Evolutionary conservation across 2,113 vertebrate species (phyloP), one percentile per base, ranked within the genome.

Genomic region (Otocyon megalotis): DNA sequence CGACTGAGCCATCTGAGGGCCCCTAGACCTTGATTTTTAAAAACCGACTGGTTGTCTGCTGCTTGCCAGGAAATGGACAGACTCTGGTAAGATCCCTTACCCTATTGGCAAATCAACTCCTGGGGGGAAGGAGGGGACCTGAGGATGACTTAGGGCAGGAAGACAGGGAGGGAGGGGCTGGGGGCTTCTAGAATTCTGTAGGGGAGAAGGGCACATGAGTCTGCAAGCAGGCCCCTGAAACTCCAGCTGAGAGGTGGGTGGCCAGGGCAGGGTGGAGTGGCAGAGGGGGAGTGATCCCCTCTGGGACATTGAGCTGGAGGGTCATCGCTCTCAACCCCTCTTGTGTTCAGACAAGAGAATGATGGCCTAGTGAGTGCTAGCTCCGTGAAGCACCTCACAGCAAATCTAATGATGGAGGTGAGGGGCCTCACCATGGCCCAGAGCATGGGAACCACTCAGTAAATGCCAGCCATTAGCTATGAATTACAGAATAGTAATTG

Each of bases 401-500:
- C 24, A 22, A 74, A 32, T 24, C 32, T 54, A 50, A 35, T 8
- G 43, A 32, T n/a, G 43, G 0, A 19, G 63, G 22, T 1, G 48
- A 58, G 35, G 84, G 67, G 20, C 14, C 53, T 60, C 14, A 0
- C 37, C 32, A 20, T 20, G 74, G 43, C 56, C 35, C 48, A 16
- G 0, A 32, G n/a, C 8, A 0, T 48, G 35, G 69, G 60, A 5
- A 22, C 14, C 8, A 0, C 15, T 14, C 15, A 14, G 26, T 0
- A 43, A 76, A 32, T 16, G 43, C 28, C 12, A 69, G 65, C 26
- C 11, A 4, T 19, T 87, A 82, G 50, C 86, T 71, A 19, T 13
- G 15, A 67, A 13, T 8, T 0, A 35, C 16, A 35, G 28, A 83
- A 11, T 43, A n/a, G 9, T 28, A 28, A 63, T 35, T 76, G 20